Base-by-base conservation (phyloP, 64 coral and sea anemone genomes). In the Montipora sp. region DNA sequence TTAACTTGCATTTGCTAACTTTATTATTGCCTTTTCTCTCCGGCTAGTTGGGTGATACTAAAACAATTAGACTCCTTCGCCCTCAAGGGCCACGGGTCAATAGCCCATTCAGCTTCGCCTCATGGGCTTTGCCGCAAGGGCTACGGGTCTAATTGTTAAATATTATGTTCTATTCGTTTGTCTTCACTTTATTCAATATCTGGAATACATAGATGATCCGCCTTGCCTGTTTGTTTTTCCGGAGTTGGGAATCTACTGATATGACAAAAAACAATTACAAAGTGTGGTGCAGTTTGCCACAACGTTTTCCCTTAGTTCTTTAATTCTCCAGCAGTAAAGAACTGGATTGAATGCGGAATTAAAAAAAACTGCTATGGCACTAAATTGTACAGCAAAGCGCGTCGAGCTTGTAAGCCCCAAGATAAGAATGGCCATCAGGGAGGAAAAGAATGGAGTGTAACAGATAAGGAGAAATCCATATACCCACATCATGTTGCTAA, bases 281-380 rank as follows among this genome's bases (percentile, higher is more conserved):
- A 67, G 1, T 14, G 8, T 13, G 18, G 6, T 13, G 3, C 46
- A 66, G 61, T 66, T 6, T 27, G 58, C 27, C 7, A 46, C 47
- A 36, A 83, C 58, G 11, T 19, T 47, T 2, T 47, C 59, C 36
- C 24, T 83, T 46, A 83, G 59, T 65, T 83, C 80, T 83, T 83
- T 83, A 59, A 83, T 83, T 61, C 77, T 63, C 80, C 80, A 83
- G 23, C 80, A 83, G 27, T 83, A 83, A 14, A 83, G 58, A 83
- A 83, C 43, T 23, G 80, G 80, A 65, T 83, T 83, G 3, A 83
- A 83, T 65, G 55, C 8, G 0, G 80, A 83, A 83, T 83, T 83
- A 5, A 83, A 45, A 65, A 10, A 83, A 14, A 65, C 1, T 46
- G 57, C 59, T 13, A 63, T 63, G 23, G 80, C 24, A 8, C 55